Base-by-base conservation (phyloP, 2,888 invertebrate genomes). In the Eristalis arbustorum region DNA sequence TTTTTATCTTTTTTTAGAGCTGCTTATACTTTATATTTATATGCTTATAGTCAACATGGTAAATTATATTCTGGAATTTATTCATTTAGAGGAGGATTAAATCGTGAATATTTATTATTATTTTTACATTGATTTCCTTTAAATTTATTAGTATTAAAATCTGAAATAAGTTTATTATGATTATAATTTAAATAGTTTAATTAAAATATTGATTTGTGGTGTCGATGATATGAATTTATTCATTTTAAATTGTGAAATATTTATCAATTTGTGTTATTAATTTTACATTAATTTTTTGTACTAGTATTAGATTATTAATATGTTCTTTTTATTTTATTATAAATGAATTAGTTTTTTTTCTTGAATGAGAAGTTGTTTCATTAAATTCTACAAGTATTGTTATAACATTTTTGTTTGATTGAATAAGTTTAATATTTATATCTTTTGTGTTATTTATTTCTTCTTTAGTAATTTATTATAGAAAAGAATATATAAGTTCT, bases 141-240 rank as follows among this genome's bases (percentile, higher is more conserved):
- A 93, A 95, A 95, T 94, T 91, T 95, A 89, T 91, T 95, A 91
- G 91, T 95, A 93, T 92, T 95, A 91, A 94, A 94, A 89, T 91
- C 94, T 90, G 94, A 94, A 91, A 92, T 92, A 90, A 91, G 92
- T 91, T 90, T 93, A 91, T 92, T 94, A 91, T 94, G 93, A 91
- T 92, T 94, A 92, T 93, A 80, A 93, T 92, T 93, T 94, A 95
- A 94, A 94, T 93, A 95, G 95, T 94, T 95, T 95, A 95, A 93
- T 64, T 88, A 95, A 95, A 95, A 95, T 94, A 93, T 94, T 95
- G 94, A 94, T 94, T 95, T 95, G 95, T 95, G 95, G 94, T 90
- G 81, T 94, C 94, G 94, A 93, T 92, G 93, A 94, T 94, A 92
- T 94, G 93, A 92, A 31, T 77, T 75, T 71, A 88, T 89, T 93